phyloP scores from a whole-genome alignment of 2,888 invertebrate species.

The Lasioglossum zephyrum region DNA sequence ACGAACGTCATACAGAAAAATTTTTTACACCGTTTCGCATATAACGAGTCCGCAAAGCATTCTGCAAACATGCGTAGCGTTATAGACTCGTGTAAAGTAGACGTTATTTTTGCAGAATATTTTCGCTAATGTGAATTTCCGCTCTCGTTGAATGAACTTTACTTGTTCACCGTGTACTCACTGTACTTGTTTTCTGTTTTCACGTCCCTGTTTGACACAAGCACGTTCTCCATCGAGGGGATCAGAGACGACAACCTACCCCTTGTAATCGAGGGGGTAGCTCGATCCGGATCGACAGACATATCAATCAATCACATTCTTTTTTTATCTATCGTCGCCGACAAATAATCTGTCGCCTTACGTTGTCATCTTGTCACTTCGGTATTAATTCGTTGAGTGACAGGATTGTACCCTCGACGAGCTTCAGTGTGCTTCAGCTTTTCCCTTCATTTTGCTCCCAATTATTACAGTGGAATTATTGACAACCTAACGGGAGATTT shows the following conservation, averaged over 20 bases:
- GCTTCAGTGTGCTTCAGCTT: neutral
- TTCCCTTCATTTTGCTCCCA: neutral
- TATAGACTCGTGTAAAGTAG: too few relatives aligned
- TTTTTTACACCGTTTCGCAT: too few relatives aligned
- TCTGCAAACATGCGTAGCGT: too few relatives aligned
- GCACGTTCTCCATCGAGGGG: neutral
- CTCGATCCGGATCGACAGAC: conserved; percentile 20
- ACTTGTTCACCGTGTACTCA: too few relatives aligned
- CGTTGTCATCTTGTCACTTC: conserved; percentile 3
- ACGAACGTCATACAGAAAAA: too few relatives aligned
- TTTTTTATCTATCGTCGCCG: conserved; percentile 14
- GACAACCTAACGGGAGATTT: neutral
- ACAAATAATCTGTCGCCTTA: conserved; percentile 25
- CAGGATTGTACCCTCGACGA: neutral
- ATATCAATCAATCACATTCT: conserved; percentile 48
- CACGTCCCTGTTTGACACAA: neutral
- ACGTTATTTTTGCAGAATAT: too few relatives aligned
- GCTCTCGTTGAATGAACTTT: neutral
- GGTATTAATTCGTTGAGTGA: conserved; percentile 27
- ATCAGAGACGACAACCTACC: conserved; percentile 9
- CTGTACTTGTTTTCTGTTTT: neutral
- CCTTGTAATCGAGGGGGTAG: conserved; percentile 22
- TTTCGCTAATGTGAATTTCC: neutral
- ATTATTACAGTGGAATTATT: neutral
- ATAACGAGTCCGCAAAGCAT: too few relatives aligned